These are phyloP conservation scores for Acrocephalus scirpaceus DNA, from an alignment of 2,797 vertebrate genomes.

Conservation along the genomic window DNA sequence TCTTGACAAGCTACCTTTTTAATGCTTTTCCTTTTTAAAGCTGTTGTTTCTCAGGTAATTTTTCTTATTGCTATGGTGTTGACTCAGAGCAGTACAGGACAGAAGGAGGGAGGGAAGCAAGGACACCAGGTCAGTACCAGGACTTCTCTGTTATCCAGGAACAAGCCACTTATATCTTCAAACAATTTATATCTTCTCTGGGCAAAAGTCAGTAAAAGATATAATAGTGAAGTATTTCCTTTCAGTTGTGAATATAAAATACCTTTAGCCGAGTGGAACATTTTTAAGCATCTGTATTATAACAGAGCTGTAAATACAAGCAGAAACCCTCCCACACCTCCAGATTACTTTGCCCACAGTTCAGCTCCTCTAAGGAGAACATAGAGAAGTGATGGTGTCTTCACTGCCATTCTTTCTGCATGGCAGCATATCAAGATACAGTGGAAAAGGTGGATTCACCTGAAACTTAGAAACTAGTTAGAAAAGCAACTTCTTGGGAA, in stretches of 20 bases:
- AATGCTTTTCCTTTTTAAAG: background rate
- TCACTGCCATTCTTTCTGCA: background rate
- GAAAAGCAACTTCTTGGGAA: background rate
- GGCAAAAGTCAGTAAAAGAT: background rate
- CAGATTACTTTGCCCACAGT: background rate
- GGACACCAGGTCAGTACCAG: background rate
- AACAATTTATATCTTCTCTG: background rate
- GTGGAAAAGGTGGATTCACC: background rate
- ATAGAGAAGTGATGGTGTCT: accelerated
- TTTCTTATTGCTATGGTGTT: background rate
- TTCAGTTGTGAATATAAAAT: background rate
- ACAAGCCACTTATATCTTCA: background rate
- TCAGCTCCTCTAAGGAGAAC: background rate
- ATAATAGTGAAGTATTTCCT: background rate
- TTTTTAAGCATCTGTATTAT: background rate
- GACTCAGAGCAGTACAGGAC: background rate
- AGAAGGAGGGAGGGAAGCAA: background rate
- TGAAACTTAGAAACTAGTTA: background rate
- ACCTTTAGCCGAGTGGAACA: background rate
- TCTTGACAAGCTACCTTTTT: background rate
- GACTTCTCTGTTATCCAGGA: background rate
- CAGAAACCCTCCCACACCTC: background rate
- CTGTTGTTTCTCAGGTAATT: background rate
- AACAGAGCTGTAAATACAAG: background rate
- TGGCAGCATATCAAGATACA: background rate